Percentiles rank a stretch among this genome's conserved stretches.
Evolutionary conservation across 2,113 vertebrate genomes (phyloP).

Genomic region (Coturnix japonica): DNA sequence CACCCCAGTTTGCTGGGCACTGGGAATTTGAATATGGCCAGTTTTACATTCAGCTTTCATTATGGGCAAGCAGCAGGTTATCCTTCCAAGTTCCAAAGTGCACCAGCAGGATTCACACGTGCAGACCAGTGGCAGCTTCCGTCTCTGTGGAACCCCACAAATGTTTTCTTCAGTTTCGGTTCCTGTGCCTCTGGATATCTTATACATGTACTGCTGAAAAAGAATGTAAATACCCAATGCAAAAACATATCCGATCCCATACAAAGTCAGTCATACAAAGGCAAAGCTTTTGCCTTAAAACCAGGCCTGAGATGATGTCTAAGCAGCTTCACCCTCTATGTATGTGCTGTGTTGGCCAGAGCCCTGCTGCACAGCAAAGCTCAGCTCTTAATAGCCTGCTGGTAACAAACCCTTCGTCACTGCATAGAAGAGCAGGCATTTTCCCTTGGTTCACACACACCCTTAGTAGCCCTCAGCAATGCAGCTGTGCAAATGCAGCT

Average conservation of each 20-base stretch:
- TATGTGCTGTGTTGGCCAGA: neutral
- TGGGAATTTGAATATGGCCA: neutral
- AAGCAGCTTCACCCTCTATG: neutral
- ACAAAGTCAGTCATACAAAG: neutral
- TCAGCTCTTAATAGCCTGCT: neutral
- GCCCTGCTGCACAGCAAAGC: neutral
- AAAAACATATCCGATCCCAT: neutral
- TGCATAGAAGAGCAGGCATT: neutral
- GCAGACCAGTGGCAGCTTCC: constrained; percentile 31
- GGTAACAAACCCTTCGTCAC: neutral
- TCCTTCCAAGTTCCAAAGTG: neutral
- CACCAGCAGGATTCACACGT: constrained; percentile 31
- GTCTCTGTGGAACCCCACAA: constrained; percentile 30
- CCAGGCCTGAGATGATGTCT: neutral
- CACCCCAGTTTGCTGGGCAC: neutral
- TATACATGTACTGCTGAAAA: constrained; percentile 15
- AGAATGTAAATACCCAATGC: neutral
- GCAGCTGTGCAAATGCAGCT: constrained; percentile 27
- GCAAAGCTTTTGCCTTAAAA: constrained; percentile 22
- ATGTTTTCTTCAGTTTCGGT: constrained; percentile 53
- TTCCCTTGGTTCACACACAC: neutral
- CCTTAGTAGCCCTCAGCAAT: constrained; percentile 1
- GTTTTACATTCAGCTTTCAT: constrained; percentile 28
- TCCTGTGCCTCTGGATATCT: neutral
- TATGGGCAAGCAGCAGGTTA: constrained; percentile 17